Conservation (phyloP, 1,140 invertebrate genomes). For the Halesus radiatus region DNA sequence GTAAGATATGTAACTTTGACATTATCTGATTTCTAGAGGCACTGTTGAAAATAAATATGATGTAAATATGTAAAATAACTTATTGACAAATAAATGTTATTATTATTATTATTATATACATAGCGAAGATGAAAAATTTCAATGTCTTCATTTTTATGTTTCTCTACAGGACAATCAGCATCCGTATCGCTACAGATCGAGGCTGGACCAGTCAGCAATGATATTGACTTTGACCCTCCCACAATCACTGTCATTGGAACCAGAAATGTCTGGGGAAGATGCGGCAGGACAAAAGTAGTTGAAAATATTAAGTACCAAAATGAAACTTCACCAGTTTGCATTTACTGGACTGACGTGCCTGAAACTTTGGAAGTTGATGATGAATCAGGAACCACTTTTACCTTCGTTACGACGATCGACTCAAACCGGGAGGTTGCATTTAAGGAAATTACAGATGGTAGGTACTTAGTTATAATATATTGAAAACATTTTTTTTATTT, state of each 20-base stretch:
- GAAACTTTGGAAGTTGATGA: slow-evolving; percentile 49
- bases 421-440: slow-evolving; percentile 65
- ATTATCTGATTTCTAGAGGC: too few species aligned
- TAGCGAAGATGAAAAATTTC: too few species aligned
- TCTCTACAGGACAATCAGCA: background rate
- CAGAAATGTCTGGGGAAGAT: slow-evolving; percentile 62
- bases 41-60: too few species aligned
- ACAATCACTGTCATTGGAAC: slow-evolving; percentile 61
- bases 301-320: slow-evolving; percentile 68
- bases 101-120: too few species aligned
- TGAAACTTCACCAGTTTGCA: slow-evolving; percentile 62
- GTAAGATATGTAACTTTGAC: too few species aligned
- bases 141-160: background rate
- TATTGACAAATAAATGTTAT: too few species aligned
- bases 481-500: background rate
- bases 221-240: slow-evolving; percentile 62
- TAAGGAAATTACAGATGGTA: slow-evolving; percentile 69
- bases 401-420: slow-evolving; percentile 70
- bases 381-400: slow-evolving; percentile 46
- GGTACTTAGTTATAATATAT: too few species aligned
- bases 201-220: slow-evolving; percentile 59
- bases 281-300: slow-evolving; percentile 64
- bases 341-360: slow-evolving; percentile 67
- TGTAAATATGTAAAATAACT: too few species aligned
- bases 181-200: background rate